Evolutionary conservation across 2,113 vertebrate species (phyloP), one percentile per base, ranked within the genome.

Genomic region (Gnathonemus longibarbis): DNA sequence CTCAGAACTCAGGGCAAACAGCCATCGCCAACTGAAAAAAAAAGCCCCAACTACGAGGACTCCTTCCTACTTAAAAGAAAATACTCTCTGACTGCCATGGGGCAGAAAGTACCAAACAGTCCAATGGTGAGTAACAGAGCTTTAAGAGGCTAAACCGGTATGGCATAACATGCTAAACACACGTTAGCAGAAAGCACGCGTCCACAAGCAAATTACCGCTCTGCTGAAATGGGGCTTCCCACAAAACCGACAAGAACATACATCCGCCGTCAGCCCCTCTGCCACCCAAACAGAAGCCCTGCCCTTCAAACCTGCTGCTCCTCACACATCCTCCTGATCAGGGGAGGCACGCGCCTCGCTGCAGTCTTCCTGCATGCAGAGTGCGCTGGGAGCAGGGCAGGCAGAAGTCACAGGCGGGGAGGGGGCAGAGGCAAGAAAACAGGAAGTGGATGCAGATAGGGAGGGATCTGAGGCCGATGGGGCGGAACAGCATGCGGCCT

Each of bases 291-390:
- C 15, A 31, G 39, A 35, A 46, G 89, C 74, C 95, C 90, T 93
- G 98, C 98, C 97, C 98, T 97, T 42, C 98, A 94, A 53, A 97
- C 96, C 91, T 97, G 97, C 92, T 97, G 96, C 93, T 97, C 97
- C 91, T 96, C 97, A 91, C 95, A 96, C 74, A 97, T 94, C 96
- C 96, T 97, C 95, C 96, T 97, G 92, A 95, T 96, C 92, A 97
- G 94, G 91, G 96, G 95, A 93, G 98, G 97, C 93, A 96, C 94
- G 94, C 90, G 96, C 94, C 92, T 96, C 94, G 93, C 96, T 97
- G 91, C 97, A 97, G 93, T 98, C 97, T 92, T 70, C 98, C 97
- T 97, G 84, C 46, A 11, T 58, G 15, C 5, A 17, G 74, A 80
- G 74, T 35, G 31, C 6, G 35, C 74, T n/a, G 8, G 1, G 77